Percentiles rank a stretch among this genome's conserved stretches.
These are phyloP conservation scores for Heliconius melpomene DNA, from an alignment of 1,140 invertebrate species.

Conservation along the genomic window DNA sequence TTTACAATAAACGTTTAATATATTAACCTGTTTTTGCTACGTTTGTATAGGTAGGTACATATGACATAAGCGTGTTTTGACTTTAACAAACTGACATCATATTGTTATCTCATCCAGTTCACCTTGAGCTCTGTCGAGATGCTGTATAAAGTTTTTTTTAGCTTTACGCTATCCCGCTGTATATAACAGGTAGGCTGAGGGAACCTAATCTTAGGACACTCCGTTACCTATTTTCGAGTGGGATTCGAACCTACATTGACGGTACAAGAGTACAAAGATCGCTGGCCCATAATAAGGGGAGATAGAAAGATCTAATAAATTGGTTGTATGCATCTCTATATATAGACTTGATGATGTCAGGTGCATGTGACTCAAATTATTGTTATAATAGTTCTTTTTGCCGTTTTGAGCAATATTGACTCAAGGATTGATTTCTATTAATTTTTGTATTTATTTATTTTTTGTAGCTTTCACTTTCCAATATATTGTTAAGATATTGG, in stretches of 20 bases:
- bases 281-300: constrained; percentile 46
- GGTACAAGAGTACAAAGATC: too few species aligned
- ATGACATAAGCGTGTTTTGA: constrained; percentile 64
- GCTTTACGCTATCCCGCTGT: too few species aligned
- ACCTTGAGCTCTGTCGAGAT: constrained; percentile 42
- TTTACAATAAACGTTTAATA: constrained; percentile 19
- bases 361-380: constrained; percentile 6
- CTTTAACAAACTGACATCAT: constrained; percentile 60
- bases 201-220: too few species aligned
- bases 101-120: constrained; percentile 51
- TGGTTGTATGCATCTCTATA: constrained; percentile 65
- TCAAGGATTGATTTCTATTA: background rate
- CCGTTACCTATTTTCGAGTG: too few species aligned
- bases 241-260: too few species aligned
- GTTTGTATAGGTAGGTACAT: background rate
- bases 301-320: constrained; percentile 42
- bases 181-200: too few species aligned
- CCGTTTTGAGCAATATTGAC: background rate
- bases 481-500: too few species aligned
- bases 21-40: constrained; percentile 32
- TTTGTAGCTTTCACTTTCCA: too few species aligned
- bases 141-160: constrained; percentile 37
- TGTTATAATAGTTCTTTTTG: background rate
- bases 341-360: constrained; percentile 51
- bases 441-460: background rate